These are phyloP conservation scores for Dolichomitus sp. DNA, from an alignment of 2,888 invertebrate species.

Conservation along the genomic window DNA sequence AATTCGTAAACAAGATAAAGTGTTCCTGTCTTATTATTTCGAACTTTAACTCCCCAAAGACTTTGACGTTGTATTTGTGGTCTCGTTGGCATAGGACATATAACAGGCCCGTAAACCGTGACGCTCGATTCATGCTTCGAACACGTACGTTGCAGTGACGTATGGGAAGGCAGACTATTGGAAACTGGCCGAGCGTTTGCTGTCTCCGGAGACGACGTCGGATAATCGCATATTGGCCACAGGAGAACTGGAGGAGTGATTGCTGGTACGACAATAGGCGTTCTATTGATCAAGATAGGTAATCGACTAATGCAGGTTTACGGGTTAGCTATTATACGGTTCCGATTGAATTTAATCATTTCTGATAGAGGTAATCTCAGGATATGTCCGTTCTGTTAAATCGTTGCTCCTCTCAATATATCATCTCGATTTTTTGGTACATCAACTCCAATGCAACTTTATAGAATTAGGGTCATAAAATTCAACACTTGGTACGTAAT, in stretches of 20 bases:
- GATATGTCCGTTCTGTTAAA: not conserved
- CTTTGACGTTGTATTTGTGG: slow-evolving; percentile 29
- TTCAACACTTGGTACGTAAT: not conserved
- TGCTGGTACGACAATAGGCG: slow-evolving; percentile 44
- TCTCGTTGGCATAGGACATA: slow-evolving; percentile 34
- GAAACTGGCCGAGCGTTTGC: slow-evolving; percentile 64
- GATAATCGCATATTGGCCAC: slow-evolving; percentile 67
- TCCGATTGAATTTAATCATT: slow-evolving; percentile 21
- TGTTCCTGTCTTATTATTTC: not conserved
- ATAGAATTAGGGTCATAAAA: not conserved
- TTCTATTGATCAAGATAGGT: slow-evolving; percentile 60
- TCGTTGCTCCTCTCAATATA: not conserved
- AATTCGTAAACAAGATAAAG: not conserved
- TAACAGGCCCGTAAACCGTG: slow-evolving; percentile 57
- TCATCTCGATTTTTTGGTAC: not conserved
- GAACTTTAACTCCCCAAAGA: slow-evolving; percentile 40
- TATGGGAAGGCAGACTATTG: slow-evolving; percentile 59
- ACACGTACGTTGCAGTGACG: slow-evolving; percentile 61
- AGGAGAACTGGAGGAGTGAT: slow-evolving; percentile 51
- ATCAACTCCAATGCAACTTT: not conserved
- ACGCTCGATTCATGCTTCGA: slow-evolving; percentile 56
- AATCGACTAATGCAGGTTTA: slow-evolving; percentile 47
- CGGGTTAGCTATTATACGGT: slow-evolving; percentile 20
- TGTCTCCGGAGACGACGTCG: slow-evolving; percentile 63
- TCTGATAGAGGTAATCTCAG: not conserved